Percentiles rank a stretch among this genome's conserved stretches.
These are phyloP conservation scores for Ophioderma brevispina DNA, from an alignment of 35 echinoderm and acorn worm genomes.

Conservation along the genomic window DNA sequence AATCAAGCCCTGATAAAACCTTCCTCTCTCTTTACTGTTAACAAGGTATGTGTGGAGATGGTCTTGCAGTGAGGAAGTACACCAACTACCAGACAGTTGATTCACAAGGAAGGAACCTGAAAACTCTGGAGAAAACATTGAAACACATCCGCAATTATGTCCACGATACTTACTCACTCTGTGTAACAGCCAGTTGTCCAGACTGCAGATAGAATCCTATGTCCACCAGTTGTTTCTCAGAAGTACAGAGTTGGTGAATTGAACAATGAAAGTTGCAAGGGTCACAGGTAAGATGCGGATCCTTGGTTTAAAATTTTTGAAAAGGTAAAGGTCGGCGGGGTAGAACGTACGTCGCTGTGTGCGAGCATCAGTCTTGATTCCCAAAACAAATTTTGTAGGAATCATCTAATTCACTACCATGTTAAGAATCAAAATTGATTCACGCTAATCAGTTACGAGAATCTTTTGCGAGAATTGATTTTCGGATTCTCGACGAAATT, in stretches of 20 bases:
- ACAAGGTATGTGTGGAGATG: conserved; percentile 90
- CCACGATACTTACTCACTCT: conserved; percentile 78
- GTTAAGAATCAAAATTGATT: too few relatives aligned
- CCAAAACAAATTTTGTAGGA: too few relatives aligned
- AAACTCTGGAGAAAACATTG: conserved; percentile 50
- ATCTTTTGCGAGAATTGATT: too few relatives aligned
- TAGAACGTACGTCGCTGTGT: too few relatives aligned
- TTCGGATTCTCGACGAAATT: too few relatives aligned
- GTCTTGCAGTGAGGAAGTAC: conserved; percentile 48
- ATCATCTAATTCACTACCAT: too few relatives aligned
- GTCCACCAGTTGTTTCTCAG: conserved; percentile 60
- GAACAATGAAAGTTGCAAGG: conserved; percentile 43
- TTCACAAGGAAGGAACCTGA: conserved; percentile 40
- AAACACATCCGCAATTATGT: conserved; percentile 48
- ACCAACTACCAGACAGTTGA: conserved; percentile 37
- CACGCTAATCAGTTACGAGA: too few relatives aligned
- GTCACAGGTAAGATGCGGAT: conserved; percentile 91
- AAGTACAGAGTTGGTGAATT: conserved; percentile 44
- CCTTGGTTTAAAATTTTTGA: too few relatives aligned
- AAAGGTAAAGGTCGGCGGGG: too few relatives aligned
- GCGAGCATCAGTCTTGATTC: too few relatives aligned
- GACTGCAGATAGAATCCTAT: conserved; percentile 91
- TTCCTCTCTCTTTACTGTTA: too few relatives aligned
- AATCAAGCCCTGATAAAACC: too few relatives aligned
- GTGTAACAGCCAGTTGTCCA: conserved; percentile 94